phyloP scores from a whole-genome alignment of 2,797 vertebrate species.

The Austrolebias charrua region DNA sequence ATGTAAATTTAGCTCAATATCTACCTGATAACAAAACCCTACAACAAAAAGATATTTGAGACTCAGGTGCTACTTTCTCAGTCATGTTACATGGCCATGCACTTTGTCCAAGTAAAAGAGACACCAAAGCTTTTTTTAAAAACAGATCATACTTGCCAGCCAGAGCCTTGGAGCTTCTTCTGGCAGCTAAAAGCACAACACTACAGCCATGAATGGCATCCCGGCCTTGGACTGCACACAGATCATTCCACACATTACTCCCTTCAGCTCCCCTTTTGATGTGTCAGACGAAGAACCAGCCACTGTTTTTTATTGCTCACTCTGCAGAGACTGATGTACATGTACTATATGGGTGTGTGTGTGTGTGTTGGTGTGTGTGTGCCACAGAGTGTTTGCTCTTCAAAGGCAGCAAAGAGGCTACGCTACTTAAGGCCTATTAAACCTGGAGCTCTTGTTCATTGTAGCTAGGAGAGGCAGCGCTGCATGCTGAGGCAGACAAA shows the following conservation, averaged over 20 bases:
- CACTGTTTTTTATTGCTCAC: conserved; percentile 74
- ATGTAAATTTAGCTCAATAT: too few relatives aligned
- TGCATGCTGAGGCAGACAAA: conserved; percentile 75
- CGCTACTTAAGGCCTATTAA: conserved; percentile 79
- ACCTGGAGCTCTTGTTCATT: conserved; percentile 73
- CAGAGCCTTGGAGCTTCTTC: conserved; percentile 51
- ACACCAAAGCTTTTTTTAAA: conserved; percentile 3
- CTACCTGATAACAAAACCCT: too few relatives aligned
- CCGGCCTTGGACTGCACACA: conserved; percentile 63
- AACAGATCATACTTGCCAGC: conserved; percentile 46
- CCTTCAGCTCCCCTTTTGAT: conserved; percentile 72
- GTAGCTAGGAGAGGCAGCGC: conserved; percentile 59
- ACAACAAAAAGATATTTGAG: background rate
- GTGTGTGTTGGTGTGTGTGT: conserved; percentile 10
- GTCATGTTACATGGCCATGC: conserved; percentile 30
- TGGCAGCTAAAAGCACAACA: conserved; percentile 60
- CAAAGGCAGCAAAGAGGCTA: conserved; percentile 71
- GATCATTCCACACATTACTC: conserved; percentile 75
- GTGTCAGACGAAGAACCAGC: conserved; percentile 70
- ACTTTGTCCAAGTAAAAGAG: conserved; percentile 37
- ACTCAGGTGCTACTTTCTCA: conserved; percentile 18
- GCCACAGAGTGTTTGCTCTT: conserved; percentile 67
- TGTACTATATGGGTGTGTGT: conserved; percentile 11
- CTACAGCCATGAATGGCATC: conserved; percentile 72
- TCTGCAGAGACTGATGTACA: conserved; percentile 42